Evolutionary conservation across 2,113 vertebrate species (phyloP).

Genomic region (Daphoenositta chrysoptera): DNA sequence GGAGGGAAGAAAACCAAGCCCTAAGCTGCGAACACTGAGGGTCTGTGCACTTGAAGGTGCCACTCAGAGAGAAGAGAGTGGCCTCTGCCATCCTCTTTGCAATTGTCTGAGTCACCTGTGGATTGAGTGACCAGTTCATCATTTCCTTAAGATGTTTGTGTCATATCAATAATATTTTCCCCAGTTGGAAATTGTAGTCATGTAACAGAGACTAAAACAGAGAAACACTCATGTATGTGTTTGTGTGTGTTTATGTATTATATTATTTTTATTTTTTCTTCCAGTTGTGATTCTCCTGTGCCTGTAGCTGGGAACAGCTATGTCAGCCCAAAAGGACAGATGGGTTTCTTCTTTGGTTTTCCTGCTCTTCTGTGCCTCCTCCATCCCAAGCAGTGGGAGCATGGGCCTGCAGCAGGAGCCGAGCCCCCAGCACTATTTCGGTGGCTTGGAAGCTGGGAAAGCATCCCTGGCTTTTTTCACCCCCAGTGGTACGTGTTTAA

Average conservation of each 20-base stretch:
- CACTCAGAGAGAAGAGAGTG: background rate
- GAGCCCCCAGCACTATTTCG: constrained; percentile 37
- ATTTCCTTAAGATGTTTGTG: background rate
- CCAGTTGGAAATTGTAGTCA: background rate
- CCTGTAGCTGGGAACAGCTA: background rate
- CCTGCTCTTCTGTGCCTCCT: constrained; percentile 9
- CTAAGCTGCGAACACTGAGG: background rate
- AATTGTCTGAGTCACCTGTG: background rate
- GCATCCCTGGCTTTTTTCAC: constrained; percentile 50
- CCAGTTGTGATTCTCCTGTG: background rate
- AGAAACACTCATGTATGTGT: background rate
- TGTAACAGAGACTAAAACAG: background rate
- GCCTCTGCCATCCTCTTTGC: background rate
- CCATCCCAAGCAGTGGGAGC: background rate
- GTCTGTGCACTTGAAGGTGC: background rate
- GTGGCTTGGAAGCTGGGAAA: background rate
- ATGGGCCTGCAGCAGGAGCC: background rate
- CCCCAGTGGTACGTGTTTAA: background rate
- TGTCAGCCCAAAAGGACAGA: background rate
- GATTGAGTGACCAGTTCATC: background rate
- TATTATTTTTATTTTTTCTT: background rate
- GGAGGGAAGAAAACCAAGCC: background rate
- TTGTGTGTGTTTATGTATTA: background rate
- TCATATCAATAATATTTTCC: background rate
- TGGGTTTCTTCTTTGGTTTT: background rate